Evolutionary conservation across 2,113 vertebrate species (phyloP), one percentile per base, ranked within the genome.

Genomic region (Carassius auratus): DNA sequence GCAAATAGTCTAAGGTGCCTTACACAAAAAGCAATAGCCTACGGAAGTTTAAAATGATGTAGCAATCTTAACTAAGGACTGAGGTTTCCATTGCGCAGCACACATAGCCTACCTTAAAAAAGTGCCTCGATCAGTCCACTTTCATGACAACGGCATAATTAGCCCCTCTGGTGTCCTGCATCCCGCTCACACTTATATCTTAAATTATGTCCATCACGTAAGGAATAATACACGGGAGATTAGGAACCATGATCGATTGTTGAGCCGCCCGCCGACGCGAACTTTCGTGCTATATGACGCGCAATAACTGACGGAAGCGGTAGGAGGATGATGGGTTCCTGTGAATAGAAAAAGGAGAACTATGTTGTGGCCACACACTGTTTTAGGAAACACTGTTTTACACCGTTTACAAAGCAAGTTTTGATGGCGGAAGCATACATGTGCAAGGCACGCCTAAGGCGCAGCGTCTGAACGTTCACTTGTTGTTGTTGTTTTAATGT

Each of bases 181-280:
- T 38, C 57, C 82, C 33, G 71, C 50, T 30, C 77, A 30, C 48
- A 33, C 26, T 15, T 55, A 36, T 50, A 23, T 48, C 9, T 17
- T 12, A 5, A 6, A 30, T 13, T 8, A 62, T 81, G 0, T 62
- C 64, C 61, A 61, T 36, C 66, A 33, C 48, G 0, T 57, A 83
- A 59, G 36, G 36, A 26, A 12, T 3, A 59, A 13, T 1, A 42
- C 33, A 50, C 17, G 8, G 33, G 15, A 45, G 64, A 82, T 30
- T 21, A 30, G 71, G 59, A 75, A 30, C 68, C 80, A 68, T 38
- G 23, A 5, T 52, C 19, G n/a, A 83, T 81, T 66, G 64, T n/a
- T 75, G 73, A 62, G 59, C 84, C 86, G 69, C 90, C 84, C 87
- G 75, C 90, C 90, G 77, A 88, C 87, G 57, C 87, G 77, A 89